Evolutionary conservation across 2,797 vertebrate species (phyloP).

Genomic region (Oophaga sylvatica): DNA sequence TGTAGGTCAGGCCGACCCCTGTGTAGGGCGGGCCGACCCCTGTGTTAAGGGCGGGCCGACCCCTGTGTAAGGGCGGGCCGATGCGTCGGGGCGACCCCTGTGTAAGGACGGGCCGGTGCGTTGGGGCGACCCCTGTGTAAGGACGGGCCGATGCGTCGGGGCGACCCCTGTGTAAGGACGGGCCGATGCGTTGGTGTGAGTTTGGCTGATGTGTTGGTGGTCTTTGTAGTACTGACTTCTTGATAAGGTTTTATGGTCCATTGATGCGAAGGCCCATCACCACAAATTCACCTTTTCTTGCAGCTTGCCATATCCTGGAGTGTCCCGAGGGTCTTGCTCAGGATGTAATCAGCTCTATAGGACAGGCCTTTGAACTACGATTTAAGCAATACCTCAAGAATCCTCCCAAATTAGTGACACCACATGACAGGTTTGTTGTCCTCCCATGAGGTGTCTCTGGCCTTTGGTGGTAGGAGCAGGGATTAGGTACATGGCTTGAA

Average conservation of each 20-base stretch:
- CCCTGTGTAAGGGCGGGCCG: too few relatives aligned
- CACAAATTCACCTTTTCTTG: not conserved
- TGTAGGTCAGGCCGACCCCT: too few relatives aligned
- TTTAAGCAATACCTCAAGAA: slow-evolving; percentile 99
- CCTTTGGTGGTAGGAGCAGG: not conserved
- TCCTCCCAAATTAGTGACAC: slow-evolving; percentile 94
- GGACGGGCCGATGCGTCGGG: too few relatives aligned
- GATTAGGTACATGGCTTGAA: not conserved
- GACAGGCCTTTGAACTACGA: slow-evolving; percentile 93
- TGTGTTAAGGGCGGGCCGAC: too few relatives aligned
- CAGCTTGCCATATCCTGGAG: slow-evolving; percentile 97
- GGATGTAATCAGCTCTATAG: slow-evolving; percentile 98
- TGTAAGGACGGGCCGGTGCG: too few relatives aligned
- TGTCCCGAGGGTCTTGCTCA: slow-evolving; percentile 94
- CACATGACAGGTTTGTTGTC: slow-evolving; percentile 88
- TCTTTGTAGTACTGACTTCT: not conserved
- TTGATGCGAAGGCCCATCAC: too few relatives aligned
- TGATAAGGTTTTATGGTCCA: too few relatives aligned
- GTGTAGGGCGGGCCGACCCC: too few relatives aligned
- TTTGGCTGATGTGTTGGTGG: not conserved
- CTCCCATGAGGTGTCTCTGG: not conserved
- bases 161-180: too few relatives aligned
- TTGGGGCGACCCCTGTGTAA: too few relatives aligned
- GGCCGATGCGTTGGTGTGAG: too few relatives aligned
- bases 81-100: too few relatives aligned